Base-by-base conservation (phyloP, 1,140 invertebrate species). In the Hydropsyche tenuis region DNA sequence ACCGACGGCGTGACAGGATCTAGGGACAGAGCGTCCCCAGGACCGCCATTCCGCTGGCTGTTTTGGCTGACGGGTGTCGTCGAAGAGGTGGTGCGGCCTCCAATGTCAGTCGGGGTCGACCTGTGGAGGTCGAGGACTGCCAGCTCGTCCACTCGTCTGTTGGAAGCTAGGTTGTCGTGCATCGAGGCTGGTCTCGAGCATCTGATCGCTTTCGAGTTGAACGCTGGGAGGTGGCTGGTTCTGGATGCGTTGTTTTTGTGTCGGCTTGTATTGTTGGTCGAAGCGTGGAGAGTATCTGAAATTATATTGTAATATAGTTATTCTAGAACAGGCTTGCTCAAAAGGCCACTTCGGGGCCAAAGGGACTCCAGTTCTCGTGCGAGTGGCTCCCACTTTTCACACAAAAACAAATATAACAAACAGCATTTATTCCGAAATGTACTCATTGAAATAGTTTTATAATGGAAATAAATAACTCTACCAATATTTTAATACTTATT, bases 171-270 rank as follows among this genome's bases (percentile, higher is more conserved):
- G 22, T 42, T 70, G 2, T 70, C 68, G 48, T 70, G 27, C 68
- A 70, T 56, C 16, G 68, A 70, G 1, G 27, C 48, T 0, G 68
- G 68, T 70, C 68, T 46, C 4, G 16, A n/a, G 51, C 1, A 14
- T 20, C 27, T 48, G 16, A 6, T n/a, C 1, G 27, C n/a, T 48
- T 18, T 2, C 22, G 9, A 1, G 2, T 66, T 42, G 42, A 66
- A 18, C 5, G n/a, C 22, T 6, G 22, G 14, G 6, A 20, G 18
- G 4, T 22, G 42, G 14, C 37, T 14, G 1, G 14, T 4, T 9
- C 25, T 45, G 5, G 65, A 3, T 1, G 20, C 43, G 18, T 23
- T 25, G 7, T 20, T 56, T 6, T 65, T 65, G 60, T 3, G 3
- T 37, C 30, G 30, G 30, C 30, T 51, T 16, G 46, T 51, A 20